Base-by-base conservation (phyloP, 2,888 invertebrate species). In the Crioceris asparagi region DNA sequence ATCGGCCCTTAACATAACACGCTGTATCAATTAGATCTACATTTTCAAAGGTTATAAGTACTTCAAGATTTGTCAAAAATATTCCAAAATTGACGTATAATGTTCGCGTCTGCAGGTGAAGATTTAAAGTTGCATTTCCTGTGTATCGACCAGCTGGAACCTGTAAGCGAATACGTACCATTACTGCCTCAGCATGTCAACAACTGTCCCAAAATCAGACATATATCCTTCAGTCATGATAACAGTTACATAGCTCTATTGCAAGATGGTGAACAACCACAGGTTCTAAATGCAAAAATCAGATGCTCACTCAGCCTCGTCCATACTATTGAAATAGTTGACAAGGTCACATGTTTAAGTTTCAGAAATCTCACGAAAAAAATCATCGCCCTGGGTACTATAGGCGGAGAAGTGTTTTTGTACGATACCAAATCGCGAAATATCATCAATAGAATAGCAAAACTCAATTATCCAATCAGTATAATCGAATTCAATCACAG, bases 401-500 rank as follows among this genome's bases (percentile, higher is more conserved):
- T 41, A 18, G 39, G 43, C 10, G 58, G 60, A 5, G 56, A 60
- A 12, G 52, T 59, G 1, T 46, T 55, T 12, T 39, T 62, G 25
- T 62, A 62, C 44, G 60, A 62, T 39, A 61, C 59, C 4, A 59
- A 56, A 44, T 48, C 41, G 17, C 53, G 57, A 39, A 42, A 37
- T 2, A 50, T 57, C 16, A 39, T 47, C n/a, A 55, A 51, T 32
- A 44, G 48, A 12, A 50, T 54, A 11, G 43, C 44, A 14, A 50
- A 45, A 17, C 45, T 55, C 3, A 38, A 46, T 1, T 42, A 48
- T 1, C 39, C 50, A 0, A 45, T 59, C 5, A 50, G 44, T 26
- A 29, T 36, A 5, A 30, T 60, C 12, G 56, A 58, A 35, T 61
- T 57, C 42, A 57, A 52, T 31, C 30, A 32, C 8, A 46, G 48